Base-by-base conservation (phyloP, 2,113 vertebrate genomes). In the Phalacrocorax pelagicus region DNA sequence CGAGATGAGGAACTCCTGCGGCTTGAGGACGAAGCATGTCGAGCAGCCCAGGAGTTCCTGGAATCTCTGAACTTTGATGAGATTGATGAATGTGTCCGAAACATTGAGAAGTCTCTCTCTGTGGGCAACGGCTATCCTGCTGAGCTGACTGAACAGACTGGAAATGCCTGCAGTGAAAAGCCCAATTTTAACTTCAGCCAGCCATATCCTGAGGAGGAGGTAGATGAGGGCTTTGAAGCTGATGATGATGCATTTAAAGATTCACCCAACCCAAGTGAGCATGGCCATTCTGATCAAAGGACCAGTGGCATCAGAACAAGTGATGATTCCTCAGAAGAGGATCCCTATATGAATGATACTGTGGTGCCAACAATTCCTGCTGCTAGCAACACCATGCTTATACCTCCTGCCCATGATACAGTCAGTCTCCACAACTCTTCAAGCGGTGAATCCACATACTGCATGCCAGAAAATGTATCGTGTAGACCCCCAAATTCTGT, bases 211-310 rank as follows among this genome's bases (percentile, higher is more conserved):
- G 98, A 99, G 12, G 99, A 99, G 88, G 99, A 99, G 89, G 99
- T 99, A 7, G 99, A 99, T 8, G 99, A 99, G 96, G 99, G 99
- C 51, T 99, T 99, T 14, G 99, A 99, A 85, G 99, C 98, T 0
- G 99, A 99, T 12, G 99, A 99, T 6, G 99, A 99, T 11, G 98
- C 99, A 22, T 99, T 99, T 96, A 99, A 99, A 95, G 99, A 99
- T 96, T 99, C 99, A 0, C 99, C 99, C 4, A 99, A 99, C 97
- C 99, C 99, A 1, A 99, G 99, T 12, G 99, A 99, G 96, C 99
- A 99, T 2, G 99, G 99, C 65, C 99, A 99, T 95, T 99, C 99
- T 0, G 99, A 99, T 93, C 99, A 99, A 98, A 98, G 99, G 23
- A 99, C 99, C 3, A 99, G 99, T 12, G 99, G 99, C 69, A 99